These are phyloP conservation scores for Orycteropus afer DNA, from an alignment of 2,113 vertebrate species.

Conservation along the genomic window DNA sequence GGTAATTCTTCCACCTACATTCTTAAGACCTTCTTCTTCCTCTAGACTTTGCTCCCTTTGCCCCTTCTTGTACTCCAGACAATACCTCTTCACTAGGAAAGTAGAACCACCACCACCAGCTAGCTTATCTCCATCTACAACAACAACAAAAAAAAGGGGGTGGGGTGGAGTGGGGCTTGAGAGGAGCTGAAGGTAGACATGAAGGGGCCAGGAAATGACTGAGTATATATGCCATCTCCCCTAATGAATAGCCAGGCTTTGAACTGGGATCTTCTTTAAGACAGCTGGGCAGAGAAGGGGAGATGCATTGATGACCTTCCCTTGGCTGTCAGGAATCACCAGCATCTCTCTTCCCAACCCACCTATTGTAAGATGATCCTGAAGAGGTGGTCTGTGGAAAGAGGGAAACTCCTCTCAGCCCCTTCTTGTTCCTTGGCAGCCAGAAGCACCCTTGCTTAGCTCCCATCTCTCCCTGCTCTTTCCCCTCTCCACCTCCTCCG, in stretches of 20 bases:
- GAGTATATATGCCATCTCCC: background rate
- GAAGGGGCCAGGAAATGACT: background rate
- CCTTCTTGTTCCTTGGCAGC: slow-evolving; percentile 31
- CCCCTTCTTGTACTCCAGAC: background rate
- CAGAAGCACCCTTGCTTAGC: background rate
- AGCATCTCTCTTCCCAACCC: background rate
- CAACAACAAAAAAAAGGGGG: background rate
- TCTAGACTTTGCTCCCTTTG: slow-evolving; percentile 1
- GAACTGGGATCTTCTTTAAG: background rate
- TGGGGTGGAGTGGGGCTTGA: too few relatives aligned
- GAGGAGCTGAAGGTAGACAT: background rate
- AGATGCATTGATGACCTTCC: background rate
- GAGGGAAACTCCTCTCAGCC: slow-evolving; percentile 12
- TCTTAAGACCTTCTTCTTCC: background rate
- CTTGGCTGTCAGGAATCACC: background rate
- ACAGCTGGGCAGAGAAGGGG: background rate
- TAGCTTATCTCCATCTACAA: background rate
- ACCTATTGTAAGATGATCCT: background rate
- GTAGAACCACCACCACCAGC: background rate
- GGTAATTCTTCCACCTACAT: background rate
- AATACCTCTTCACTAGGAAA: background rate
- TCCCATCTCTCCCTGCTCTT: slow-evolving; percentile 23
- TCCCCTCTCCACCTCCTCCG: slow-evolving; percentile 48
- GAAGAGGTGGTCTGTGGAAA: background rate
- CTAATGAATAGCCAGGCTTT: background rate